Evolutionary conservation across 2,888 invertebrate genomes (phyloP).

Genomic region (Ceriagrion tenellum): DNA sequence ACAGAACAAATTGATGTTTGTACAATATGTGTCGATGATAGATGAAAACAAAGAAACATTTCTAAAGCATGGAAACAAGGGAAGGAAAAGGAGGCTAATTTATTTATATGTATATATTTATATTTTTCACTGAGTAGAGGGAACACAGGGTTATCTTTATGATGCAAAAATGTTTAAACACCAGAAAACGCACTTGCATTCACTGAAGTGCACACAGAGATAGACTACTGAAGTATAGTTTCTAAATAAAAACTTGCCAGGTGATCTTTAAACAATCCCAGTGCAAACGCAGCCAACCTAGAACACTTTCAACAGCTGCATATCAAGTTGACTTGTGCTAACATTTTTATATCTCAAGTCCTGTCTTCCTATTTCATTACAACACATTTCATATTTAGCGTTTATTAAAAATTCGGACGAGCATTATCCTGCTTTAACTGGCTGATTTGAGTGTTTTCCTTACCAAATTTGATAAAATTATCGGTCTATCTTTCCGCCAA

Average conservation of each 20-base stretch:
- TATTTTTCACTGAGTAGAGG: constrained; percentile 60
- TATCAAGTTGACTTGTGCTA: constrained; percentile 70
- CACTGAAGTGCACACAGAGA: constrained; percentile 70
- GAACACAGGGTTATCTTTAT: constrained; percentile 61
- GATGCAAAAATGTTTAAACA: constrained; percentile 66
- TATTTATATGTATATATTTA: constrained; percentile 67
- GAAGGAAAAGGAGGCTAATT: constrained; percentile 68
- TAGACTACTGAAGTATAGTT: constrained; percentile 70
- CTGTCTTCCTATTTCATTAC: constrained; percentile 51
- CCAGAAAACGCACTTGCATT: constrained; percentile 65
- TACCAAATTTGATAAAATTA: constrained; percentile 48
- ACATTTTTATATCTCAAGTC: constrained; percentile 67
- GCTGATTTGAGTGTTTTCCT: constrained; percentile 25
- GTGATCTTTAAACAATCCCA: constrained; percentile 67
- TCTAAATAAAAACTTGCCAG: constrained; percentile 68
- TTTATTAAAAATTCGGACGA: constrained; percentile 63
- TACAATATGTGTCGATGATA: constrained; percentile 72
- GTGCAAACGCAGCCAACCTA: constrained; percentile 52
- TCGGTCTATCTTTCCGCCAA: constrained; percentile 60
- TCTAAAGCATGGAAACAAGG: constrained; percentile 69
- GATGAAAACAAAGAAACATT: constrained; percentile 71
- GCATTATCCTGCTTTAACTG: constrained; percentile 54
- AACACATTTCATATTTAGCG: constrained; percentile 55
- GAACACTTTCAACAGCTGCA: constrained; percentile 67
- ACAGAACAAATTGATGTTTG: constrained; percentile 74